Evolutionary conservation across 2,113 vertebrate genomes (phyloP).

Genomic region (Tragelaphus buxtoni): DNA sequence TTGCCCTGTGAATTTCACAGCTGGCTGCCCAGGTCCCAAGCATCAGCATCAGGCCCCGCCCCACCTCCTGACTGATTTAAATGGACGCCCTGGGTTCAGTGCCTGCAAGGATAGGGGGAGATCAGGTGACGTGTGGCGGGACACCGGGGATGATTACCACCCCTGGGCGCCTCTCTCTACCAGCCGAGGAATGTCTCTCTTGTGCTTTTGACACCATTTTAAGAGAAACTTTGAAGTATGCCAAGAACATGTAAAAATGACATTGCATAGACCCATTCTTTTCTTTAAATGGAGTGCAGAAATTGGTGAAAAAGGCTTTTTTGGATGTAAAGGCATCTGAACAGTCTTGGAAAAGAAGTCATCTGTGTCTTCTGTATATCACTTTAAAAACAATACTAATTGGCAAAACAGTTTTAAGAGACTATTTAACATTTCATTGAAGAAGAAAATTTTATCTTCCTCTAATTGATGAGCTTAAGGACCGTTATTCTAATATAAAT

Average conservation of each 20-base stretch:
- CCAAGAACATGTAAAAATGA: neutral
- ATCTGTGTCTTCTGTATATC: neutral
- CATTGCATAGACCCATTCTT: neutral
- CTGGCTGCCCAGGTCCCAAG: neutral
- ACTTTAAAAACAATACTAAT: neutral
- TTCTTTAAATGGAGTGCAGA: neutral
- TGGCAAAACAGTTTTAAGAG: neutral
- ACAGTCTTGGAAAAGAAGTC: neutral
- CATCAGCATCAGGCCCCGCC: accelerated
- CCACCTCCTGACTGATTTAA: neutral
- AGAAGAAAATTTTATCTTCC: neutral
- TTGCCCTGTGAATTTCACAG: neutral
- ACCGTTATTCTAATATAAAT: neutral
- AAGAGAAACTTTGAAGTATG: neutral
- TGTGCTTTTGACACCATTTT: neutral
- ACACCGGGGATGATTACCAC: neutral
- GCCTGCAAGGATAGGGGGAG: neutral
- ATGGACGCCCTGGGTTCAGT: neutral
- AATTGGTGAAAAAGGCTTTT: neutral
- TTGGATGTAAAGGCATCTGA: neutral
- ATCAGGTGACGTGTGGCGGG: constrained; percentile 38
- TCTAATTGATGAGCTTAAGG: neutral
- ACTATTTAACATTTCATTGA: neutral
- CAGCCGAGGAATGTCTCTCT: neutral
- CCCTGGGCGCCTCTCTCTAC: neutral